Base-by-base conservation (phyloP, 2,113 vertebrate species). In the Zosterops lateralis region DNA sequence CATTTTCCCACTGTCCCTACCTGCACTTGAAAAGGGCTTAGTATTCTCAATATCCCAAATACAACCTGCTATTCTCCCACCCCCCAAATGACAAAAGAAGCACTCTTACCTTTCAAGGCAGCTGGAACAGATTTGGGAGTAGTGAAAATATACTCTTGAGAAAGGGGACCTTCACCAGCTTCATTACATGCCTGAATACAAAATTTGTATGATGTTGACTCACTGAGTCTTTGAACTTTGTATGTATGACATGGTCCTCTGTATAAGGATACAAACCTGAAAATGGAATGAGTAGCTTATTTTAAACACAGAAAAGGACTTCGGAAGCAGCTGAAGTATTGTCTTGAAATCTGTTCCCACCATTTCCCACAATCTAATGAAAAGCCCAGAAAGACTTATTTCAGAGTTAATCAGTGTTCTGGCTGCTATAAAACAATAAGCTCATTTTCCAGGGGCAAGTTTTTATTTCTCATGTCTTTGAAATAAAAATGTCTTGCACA, bases 221-320 rank as follows among this genome's bases (percentile, higher is more conserved):
- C 99, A 97, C 97, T 99, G 96, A 99, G 98, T 96, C 99, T 98
- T 98, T 99, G 99, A 94, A 99, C 99, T 98, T 99, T 99, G 97
- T 99, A 99, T 86, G 99, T 99, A 97, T 99, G 99, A 98, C 99
- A 99, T n/a, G 99, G 98, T 95, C 99, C 99, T 98, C 98, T 98
- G 96, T 99, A 99, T 93, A 99, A 97, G 96, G 98, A 98, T 84
- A 99, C 85, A 98, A 99, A 99, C 97, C 99, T 99, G 98, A 82
- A 96, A 95, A 78, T 7, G 32, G 64, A 97, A 95, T 54, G 36
- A 83, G 61, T 50, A 68, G 64, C 31, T 80, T 81, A 47, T 70
- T 92, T 95, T 80, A 89, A 96, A 80, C 31, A 72, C 24, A 78
- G 71, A 68, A 71, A 73, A 82, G 22, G 25, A 88, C n/a, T 78